Conservation (phyloP, 2,888 invertebrate genomes). For the Meteorus cinctellus region DNA sequence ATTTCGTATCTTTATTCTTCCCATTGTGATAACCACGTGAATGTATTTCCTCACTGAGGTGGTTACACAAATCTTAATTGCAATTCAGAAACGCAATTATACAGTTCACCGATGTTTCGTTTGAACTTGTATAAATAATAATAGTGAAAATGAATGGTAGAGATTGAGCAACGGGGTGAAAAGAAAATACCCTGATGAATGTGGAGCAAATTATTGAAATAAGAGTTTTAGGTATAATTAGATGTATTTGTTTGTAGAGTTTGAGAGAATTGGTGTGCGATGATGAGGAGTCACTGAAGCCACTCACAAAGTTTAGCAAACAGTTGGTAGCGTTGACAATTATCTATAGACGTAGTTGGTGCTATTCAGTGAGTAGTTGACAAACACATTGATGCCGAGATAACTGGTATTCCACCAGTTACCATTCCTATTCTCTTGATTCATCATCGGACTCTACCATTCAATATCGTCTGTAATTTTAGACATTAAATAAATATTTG, state of each 20-base stretch:
- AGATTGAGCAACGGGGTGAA: constrained; percentile 4
- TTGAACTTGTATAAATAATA: constrained; percentile 8
- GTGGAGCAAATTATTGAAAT: constrained; percentile 9
- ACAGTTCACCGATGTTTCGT: constrained; percentile 26
- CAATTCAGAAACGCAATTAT: constrained; percentile 53
- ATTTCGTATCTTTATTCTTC: background rate
- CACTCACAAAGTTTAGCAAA: constrained; percentile 18
- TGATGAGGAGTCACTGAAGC: background rate
- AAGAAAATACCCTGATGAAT: constrained; percentile 7
- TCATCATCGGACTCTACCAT: background rate
- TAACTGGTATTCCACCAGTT: background rate
- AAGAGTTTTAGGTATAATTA: constrained; percentile 27
- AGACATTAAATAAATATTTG: too few species aligned
- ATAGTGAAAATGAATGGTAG: background rate
- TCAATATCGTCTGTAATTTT: background rate
- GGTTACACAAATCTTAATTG: constrained; percentile 47
- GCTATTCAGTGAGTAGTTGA: background rate
- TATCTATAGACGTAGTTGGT: background rate
- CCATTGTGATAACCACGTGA: background rate
- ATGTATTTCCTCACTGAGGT: background rate
- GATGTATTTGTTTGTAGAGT: constrained; percentile 22
- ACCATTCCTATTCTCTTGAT: background rate
- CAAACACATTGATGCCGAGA: background rate
- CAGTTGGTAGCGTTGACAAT: constrained; percentile 1
- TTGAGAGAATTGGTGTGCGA: constrained; percentile 7